Evolutionary conservation across 2,113 vertebrate genomes (phyloP), one percentile per base, ranked within the genome.

Genomic region (Lagopus muta): DNA sequence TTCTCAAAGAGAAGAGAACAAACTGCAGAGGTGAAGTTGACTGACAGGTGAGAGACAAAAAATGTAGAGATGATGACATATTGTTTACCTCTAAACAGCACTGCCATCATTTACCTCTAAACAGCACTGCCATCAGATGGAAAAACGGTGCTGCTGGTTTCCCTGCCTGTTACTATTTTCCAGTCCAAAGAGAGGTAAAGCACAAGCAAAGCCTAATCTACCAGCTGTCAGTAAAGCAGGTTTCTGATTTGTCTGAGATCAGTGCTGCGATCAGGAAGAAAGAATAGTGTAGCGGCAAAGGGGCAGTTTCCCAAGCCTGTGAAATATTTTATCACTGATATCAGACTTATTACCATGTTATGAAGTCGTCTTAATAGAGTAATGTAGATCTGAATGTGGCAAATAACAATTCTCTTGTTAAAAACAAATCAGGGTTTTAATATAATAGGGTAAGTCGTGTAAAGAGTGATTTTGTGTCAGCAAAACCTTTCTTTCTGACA

Each of bases 361-460:
- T 54, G 57, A 36, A 40, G 55, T 76, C 62, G 7, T 89, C 65
- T 79, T 88, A 75, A 86, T n/a, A 77, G 70, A 55, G 40, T 84
- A 90, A 88, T 90, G 62, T 64, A 45, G 52, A 77, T 82, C 78
- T 65, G 91, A 73, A 70, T 93, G 73, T 54, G 58, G 65, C 66
- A 85, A 94, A 87, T 47, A 88, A 61, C 36, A 92, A 34, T 81
- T 92, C 85, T 91, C 62, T 54, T 70, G 82, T 87, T 93, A 92
- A 90, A 91, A 90, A 85, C 50, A 81, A 94, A 94, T 89, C 10
- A 88, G 83, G 83, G 83, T 82, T 94, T 96, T 91, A 91, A 79
- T 88, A 93, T 90, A 93, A 92, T 91, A 84, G 89, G n/a, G 73
- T 94, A 96, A 94, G 74, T 91, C 78, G 52, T 45, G 82, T n/a